phyloP scores from a whole-genome alignment of 2,797 vertebrate genomes.

The Pseudomugil tenellus region DNA sequence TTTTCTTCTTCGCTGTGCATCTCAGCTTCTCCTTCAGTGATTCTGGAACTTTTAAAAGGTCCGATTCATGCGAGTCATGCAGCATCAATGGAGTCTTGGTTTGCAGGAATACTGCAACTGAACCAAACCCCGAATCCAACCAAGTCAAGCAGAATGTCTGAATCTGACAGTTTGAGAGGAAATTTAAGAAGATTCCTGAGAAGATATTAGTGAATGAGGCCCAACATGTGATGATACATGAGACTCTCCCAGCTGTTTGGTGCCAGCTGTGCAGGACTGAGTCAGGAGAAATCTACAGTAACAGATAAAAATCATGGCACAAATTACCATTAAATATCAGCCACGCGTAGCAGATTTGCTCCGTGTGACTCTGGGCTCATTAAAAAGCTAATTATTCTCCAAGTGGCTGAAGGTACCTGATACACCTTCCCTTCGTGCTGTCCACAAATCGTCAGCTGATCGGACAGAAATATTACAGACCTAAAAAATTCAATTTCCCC shows the following conservation, averaged over 20 bases:
- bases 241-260: not conserved
- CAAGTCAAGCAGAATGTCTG: too few species aligned
- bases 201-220: too few species aligned
- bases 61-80: too few species aligned
- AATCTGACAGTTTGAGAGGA: too few species aligned
- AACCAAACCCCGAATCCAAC: too few species aligned
- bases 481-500: constrained; percentile 48
- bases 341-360: not conserved
- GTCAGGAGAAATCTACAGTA: not conserved
- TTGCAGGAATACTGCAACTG: too few species aligned
- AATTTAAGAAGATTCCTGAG: too few species aligned
- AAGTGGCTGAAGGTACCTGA: not conserved
- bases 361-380: not conserved
- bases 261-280: not conserved
- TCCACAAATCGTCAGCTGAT: constrained; percentile 23
- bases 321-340: not conserved
- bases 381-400: not conserved
- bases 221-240: too few species aligned
- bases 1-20: too few species aligned
- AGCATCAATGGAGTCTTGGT: too few species aligned
- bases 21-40: too few species aligned
- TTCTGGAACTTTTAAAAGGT: too few species aligned
- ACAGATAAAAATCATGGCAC: not conserved
- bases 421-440: not conserved
- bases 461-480: constrained; percentile 35